Evolutionary conservation across 2,113 vertebrate species (phyloP).

Genomic region (Dendrocopos noguchii): DNA sequence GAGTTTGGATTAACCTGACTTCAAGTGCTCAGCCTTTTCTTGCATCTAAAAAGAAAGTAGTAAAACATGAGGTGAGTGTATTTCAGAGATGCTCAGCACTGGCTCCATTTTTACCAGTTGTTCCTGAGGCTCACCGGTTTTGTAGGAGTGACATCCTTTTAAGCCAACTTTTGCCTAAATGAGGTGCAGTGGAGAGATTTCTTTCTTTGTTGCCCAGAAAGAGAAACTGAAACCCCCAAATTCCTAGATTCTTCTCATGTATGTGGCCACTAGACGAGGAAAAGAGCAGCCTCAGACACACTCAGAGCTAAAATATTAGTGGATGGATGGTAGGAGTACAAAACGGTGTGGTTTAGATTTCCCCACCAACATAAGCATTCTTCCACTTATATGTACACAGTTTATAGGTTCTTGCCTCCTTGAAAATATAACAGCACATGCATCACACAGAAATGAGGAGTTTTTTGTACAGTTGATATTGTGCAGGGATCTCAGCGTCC

Average conservation of each 20-base stretch:
- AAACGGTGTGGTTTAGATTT: conserved; percentile 25
- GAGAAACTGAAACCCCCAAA: background rate
- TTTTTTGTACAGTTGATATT: background rate
- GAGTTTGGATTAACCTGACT: background rate
- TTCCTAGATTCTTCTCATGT: background rate
- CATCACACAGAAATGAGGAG: background rate
- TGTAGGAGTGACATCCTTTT: background rate
- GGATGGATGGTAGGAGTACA: background rate
- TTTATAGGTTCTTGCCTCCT: background rate
- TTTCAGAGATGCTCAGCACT: background rate
- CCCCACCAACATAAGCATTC: background rate
- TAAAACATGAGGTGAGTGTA: background rate
- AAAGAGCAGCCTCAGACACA: background rate
- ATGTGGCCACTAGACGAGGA: background rate
- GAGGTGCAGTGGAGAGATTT: background rate
- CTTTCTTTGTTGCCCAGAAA: background rate
- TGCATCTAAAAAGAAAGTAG: background rate
- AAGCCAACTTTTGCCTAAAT: background rate
- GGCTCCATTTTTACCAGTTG: background rate
- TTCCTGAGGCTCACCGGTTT: background rate
- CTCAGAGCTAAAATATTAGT: background rate
- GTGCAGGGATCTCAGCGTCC: background rate
- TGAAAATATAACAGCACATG: conserved; percentile 27
- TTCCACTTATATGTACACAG: background rate
- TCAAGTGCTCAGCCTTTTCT: background rate